Base-by-base conservation (phyloP, 1,140 invertebrate genomes). In the Drosophila auraria region DNA sequence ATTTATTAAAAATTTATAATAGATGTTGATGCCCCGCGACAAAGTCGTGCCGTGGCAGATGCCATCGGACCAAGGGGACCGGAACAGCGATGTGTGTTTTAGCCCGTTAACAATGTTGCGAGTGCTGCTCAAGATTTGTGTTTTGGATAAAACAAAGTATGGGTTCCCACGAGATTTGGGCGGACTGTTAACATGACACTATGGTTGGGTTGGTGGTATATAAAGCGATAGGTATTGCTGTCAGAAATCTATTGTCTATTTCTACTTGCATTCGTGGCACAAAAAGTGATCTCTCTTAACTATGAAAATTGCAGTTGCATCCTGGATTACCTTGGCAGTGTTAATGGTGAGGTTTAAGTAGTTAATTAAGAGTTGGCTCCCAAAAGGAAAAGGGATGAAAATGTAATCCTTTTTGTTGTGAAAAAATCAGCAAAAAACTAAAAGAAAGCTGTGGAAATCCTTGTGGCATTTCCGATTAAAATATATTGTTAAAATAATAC, bases 1-100 rank as follows among this genome's bases (percentile, higher is more conserved):
- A 79, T 82, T 45, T 73, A 81, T 82, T 68, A 82, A 78, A 64
- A 87, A 73, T 56, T 61, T 42, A 23, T 47, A 30, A 51, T 64
- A 47, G 65, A 73, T 53, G 44, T 25, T 38, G 36, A 38, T 38
- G 36, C 20, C 61, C 36, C n/a, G 47, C 11, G 78, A 62, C 27
- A 51, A 15, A 45, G 54, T 50, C 53, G 53, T 14, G 40, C 17
- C 17, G 49, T 33, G 15, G 23, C 51, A 73, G 33, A 53, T 73
- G 20, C 38, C 51, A 72, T 73, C 66, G 14, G 12, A 12, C 5
- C 63, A 38, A 30, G 54, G 70, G 47, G 11, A 61, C 33, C 33
- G 33, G 33, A 23, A 27, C 44, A 36, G 33, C 17, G 23, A 50
- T 40, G 65, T 58, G 12, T 47, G n/a, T 12, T 30, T 20, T 14